These are phyloP conservation scores for Benthosema pterotum DNA, from an alignment of 2,797 vertebrate genomes.

Conservation along the genomic window DNA sequence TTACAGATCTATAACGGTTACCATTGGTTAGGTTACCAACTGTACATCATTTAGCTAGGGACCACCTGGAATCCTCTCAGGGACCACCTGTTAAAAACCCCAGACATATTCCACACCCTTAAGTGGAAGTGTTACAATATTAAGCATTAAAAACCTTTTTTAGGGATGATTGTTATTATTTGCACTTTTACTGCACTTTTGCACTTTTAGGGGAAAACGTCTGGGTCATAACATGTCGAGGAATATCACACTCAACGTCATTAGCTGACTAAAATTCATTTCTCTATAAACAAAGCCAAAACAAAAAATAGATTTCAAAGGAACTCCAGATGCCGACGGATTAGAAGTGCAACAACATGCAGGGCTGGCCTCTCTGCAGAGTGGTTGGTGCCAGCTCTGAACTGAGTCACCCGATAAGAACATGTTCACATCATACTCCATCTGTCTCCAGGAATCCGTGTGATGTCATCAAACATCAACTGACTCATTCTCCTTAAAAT, in stretches of 20 bases:
- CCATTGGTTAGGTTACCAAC: too few species aligned
- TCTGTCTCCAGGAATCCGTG: conserved; percentile 42
- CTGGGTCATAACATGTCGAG: background rate
- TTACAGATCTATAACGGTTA: too few species aligned
- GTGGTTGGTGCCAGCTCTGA: conserved; percentile 37
- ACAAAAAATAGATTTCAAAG: conserved; percentile 30
- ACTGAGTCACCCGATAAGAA: conserved; percentile 43
- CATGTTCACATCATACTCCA: conserved; percentile 45
- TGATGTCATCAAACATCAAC: conserved; percentile 46
- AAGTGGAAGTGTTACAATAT: too few species aligned
- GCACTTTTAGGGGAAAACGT: background rate
- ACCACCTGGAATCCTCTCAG: too few species aligned
- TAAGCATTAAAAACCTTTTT: too few species aligned
- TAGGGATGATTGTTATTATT: too few species aligned
- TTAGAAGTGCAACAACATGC: background rate
- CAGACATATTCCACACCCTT: too few species aligned
- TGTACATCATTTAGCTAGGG: too few species aligned
- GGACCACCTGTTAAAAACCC: too few species aligned
- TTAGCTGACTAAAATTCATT: conserved; percentile 32
- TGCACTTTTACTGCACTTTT: too few species aligned
- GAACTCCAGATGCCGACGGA: conserved; percentile 16
- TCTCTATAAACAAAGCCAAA: conserved; percentile 1
- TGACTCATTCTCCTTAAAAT: conserved; percentile 47
- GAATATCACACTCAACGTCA: conserved; percentile 16
- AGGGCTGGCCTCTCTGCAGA: background rate